phyloP scores from a whole-genome alignment of 2,888 invertebrate genomes.

The Blastobasis lacticolella region DNA sequence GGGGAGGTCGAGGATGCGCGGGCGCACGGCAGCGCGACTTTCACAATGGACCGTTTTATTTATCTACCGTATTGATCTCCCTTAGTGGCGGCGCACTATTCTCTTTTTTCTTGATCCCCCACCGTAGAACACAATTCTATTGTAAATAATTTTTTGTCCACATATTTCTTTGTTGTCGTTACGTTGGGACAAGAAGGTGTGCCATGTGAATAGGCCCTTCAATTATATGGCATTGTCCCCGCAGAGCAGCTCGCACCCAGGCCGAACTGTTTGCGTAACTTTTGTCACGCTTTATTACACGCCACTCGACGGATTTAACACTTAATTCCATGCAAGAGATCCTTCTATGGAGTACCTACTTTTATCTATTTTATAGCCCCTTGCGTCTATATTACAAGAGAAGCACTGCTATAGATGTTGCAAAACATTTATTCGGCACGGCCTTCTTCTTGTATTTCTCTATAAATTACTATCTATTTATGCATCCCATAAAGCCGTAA shows the following conservation, averaged over 20 bases:
- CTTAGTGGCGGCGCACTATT: constrained; percentile 36
- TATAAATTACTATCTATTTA: too few species aligned
- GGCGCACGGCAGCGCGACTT: constrained; percentile 28
- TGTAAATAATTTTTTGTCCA: constrained; percentile 58
- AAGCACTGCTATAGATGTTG: too few species aligned
- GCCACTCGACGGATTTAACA: constrained; percentile 22
- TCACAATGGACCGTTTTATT: constrained; percentile 55
- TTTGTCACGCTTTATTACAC: constrained; percentile 25
- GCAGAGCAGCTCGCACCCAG: constrained; percentile 21
- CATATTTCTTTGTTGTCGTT: constrained; percentile 52
- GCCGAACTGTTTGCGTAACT: constrained; percentile 30
- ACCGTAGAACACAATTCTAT: constrained; percentile 52
- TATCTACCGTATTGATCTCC: constrained; percentile 62
- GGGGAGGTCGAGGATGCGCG: constrained; percentile 20
- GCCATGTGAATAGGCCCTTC: constrained; percentile 42
- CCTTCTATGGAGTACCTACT: too few species aligned
- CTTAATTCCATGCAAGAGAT: too few species aligned
- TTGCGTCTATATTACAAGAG: too few species aligned
- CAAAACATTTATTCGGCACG: too few species aligned
- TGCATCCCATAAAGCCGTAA: background rate
- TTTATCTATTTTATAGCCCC: too few species aligned
- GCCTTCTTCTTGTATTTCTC: too few species aligned
- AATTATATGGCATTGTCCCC: constrained; percentile 47
- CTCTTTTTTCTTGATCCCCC: constrained; percentile 33
- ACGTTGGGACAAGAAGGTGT: constrained; percentile 43